A percentile compares a stretch with the other conserved stretches of the same genome.
These are phyloP conservation scores for Coleophora flavipennella DNA, from an alignment of 2,888 invertebrate species.

Conservation along the genomic window DNA sequence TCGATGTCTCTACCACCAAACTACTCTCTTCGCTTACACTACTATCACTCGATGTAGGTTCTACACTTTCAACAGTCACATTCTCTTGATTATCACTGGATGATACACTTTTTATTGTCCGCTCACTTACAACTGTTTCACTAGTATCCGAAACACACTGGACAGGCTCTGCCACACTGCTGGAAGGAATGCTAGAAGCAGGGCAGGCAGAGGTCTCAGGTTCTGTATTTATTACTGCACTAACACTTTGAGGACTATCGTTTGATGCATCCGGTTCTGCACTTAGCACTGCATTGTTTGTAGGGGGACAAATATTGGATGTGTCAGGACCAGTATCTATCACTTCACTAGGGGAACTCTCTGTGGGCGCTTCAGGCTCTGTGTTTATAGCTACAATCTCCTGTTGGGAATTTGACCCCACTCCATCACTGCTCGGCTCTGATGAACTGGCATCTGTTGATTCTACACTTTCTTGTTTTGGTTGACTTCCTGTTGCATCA, in stretches of 20 bases:
- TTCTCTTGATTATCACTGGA: slow-evolving; percentile 60
- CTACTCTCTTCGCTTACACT: slow-evolving; percentile 49
- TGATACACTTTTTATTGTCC: slow-evolving; percentile 58
- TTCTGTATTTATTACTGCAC: slow-evolving; percentile 9
- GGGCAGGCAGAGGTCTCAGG: slow-evolving; percentile 15
- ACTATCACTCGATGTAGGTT: slow-evolving; percentile 64
- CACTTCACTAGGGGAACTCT: too few relatives aligned
- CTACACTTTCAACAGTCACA: slow-evolving; percentile 61
- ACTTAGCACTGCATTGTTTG: too few relatives aligned
- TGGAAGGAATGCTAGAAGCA: slow-evolving; percentile 35
- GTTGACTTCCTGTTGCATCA: slow-evolving; percentile 16
- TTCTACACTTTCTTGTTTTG: slow-evolving; percentile 24
- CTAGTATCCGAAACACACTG: slow-evolving; percentile 34
- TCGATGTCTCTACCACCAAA: slow-evolving; percentile 29
- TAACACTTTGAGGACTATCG: too few relatives aligned
- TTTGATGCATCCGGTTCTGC: too few relatives aligned
- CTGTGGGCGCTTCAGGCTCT: too few relatives aligned
- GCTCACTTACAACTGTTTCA: slow-evolving; percentile 42
- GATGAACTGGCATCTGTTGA: slow-evolving; percentile 25
- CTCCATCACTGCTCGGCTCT: slow-evolving; percentile 17
- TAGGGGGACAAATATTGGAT: too few relatives aligned
- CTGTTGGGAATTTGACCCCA: slow-evolving; percentile 11
- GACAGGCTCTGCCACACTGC: slow-evolving; percentile 41
- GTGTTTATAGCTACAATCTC: slow-evolving; percentile 6
- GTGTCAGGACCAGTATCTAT: too few relatives aligned